Base-by-base conservation (phyloP, 92 coral and sea anemone species). In the Phymanthus crucifer region DNA sequence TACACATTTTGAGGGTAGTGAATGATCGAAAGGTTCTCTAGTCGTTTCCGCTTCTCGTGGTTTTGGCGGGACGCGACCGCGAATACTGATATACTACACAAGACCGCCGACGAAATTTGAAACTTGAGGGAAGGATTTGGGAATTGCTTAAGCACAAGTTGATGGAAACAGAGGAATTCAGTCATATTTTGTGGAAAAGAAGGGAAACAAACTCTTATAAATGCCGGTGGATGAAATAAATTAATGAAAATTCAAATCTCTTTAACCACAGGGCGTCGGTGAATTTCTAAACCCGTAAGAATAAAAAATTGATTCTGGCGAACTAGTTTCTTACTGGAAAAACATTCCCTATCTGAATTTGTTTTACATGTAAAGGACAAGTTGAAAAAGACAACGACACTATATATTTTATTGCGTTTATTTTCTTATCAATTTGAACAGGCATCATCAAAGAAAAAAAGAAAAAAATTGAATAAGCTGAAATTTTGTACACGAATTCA, bases 211-310 rank as follows among this genome's bases (percentile, higher is more conserved):
- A 24, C 35, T 24, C 32, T 24, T 26, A 7, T 61, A 12, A 61
- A 61, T 24, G 29, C 68, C 68, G 16, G 32, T 61, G 9, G 34
- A 61, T 61, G 32, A 12, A 61, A 29, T n/a, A 71, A 24, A 36
- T 71, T 71, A 36, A 71, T 71, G 11, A 71, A 71, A 40, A 71
- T 71, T 71, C 52, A 71, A 21, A 38, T 6, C 48, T 27, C 36
- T 61, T 40, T 71, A 40, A 36, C 48, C 75, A 8, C 36, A 57
- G 75, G 75, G 56, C 4, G 75, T 71, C 75, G 40, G 32, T 54
- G 52, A 71, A 29, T 71, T 71, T 71, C 75, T 71, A 26, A 71
- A 35, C 46, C 56, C 75, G 75, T 35, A 71, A 33, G 34, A 61
- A 29, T 61, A 61, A 61, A 61, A 61, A 61, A 61, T 9, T 61